phyloP scores from a whole-genome alignment of 2,888 invertebrate genomes.

The Pseudococcus jackbeardsleyi region DNA sequence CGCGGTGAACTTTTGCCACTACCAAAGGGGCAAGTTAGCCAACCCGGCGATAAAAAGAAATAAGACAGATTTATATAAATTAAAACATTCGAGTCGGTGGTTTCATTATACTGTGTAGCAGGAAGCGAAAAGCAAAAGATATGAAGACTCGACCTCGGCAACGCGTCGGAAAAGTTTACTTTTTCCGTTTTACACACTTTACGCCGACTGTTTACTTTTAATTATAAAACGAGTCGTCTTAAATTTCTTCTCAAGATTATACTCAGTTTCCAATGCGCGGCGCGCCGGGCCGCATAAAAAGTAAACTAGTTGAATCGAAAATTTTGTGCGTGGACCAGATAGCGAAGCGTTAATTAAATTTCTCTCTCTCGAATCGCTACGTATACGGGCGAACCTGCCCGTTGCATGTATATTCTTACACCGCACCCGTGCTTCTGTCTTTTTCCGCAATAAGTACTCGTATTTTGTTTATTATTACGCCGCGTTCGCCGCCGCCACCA shows the following conservation, averaged over 20 bases:
- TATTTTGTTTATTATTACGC: slow-evolving; percentile 1
- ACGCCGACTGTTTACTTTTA: slow-evolving; percentile 24
- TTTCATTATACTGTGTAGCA: not conserved
- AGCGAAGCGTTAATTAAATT: slow-evolving; percentile 37
- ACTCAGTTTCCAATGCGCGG: not conserved
- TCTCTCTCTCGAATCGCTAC: not conserved
- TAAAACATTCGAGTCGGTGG: slow-evolving; percentile 7
- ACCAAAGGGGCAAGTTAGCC: not conserved
- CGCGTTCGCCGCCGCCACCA: not conserved
- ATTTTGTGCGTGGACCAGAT: slow-evolving; percentile 25
- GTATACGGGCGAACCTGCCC: not conserved
- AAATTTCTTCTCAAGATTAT: slow-evolving; percentile 25
- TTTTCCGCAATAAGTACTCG: not conserved
- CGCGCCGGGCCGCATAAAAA: slow-evolving; percentile 19
- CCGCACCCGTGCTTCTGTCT: not conserved
- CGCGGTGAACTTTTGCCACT: not conserved
- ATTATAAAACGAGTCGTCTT: slow-evolving; percentile 35
- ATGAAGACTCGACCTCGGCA: not conserved
- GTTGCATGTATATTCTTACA: not conserved
- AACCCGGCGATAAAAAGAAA: not conserved
- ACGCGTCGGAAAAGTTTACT: not conserved
- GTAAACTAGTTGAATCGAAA: slow-evolving; percentile 30
- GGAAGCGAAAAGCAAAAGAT: not conserved
- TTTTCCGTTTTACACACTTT: slow-evolving; percentile 1
- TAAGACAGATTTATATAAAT: not conserved